A percentile compares a stretch with the other conserved stretches of the same genome.
Conservation (phyloP, 2,888 invertebrate species). For the Villa cingulata region DNA sequence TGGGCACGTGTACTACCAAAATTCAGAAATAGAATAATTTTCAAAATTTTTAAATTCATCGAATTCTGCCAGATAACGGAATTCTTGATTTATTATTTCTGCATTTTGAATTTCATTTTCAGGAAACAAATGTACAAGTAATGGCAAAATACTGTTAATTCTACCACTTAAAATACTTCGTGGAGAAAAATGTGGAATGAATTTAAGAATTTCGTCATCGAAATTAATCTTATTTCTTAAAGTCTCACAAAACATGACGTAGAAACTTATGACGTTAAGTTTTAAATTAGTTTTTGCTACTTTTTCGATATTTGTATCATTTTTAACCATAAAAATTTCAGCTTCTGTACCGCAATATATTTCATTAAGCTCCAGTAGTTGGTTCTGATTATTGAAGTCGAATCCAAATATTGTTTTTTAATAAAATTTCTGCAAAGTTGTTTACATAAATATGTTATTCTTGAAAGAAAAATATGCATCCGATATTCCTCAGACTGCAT, state of each 20-base stretch:
- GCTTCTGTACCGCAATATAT: not conserved
- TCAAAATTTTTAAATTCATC: not conserved
- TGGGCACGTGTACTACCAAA: too few species aligned
- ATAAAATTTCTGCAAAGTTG: too few species aligned
- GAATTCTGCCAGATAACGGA: not conserved
- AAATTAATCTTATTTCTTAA: conserved; percentile 1
- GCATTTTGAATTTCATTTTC: not conserved
- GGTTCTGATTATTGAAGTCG: too few species aligned
- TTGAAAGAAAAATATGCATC: not conserved
- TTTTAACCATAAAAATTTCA: not conserved
- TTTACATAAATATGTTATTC: not conserved
- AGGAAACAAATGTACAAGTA: not conserved
- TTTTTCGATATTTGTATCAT: too few species aligned
- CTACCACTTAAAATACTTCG: not conserved
- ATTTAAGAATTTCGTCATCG: conserved; percentile 2
- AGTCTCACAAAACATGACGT: not conserved
- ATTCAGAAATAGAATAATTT: not conserved
- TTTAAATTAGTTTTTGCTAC: too few species aligned
- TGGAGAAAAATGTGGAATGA: conserved; percentile 2
- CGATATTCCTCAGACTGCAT: not conserved
- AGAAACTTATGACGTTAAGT: not conserved
- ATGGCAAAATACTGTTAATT: too few species aligned
- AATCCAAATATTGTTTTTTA: too few species aligned
- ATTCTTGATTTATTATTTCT: not conserved
- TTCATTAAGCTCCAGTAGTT: not conserved